Percentiles rank a stretch among this genome's conserved stretches.
Evolutionary conservation across 2,888 invertebrate species (phyloP).

Genomic region (Deilephila porcellus): DNA sequence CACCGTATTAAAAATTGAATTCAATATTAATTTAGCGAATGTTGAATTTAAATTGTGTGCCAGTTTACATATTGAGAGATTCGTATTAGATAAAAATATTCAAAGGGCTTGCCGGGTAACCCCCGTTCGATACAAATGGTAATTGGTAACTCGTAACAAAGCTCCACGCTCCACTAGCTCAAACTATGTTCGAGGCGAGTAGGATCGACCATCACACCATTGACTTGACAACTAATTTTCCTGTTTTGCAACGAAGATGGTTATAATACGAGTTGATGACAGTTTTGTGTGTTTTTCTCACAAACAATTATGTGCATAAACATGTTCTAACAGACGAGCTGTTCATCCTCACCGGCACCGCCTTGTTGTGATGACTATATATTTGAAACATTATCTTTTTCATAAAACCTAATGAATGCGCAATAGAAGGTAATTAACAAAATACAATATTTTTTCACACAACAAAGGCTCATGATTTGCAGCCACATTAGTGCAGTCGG

Average conservation of each 20-base stretch:
- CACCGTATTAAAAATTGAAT: background rate
- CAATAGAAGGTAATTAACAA: conserved; percentile 45
- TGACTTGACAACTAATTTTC: conserved; percentile 3
- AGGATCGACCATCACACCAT: conserved; percentile 26
- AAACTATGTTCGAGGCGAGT: conserved; percentile 15
- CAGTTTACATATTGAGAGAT: background rate
- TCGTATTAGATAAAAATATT: background rate
- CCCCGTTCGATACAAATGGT: too few species aligned
- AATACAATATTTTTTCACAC: conserved; percentile 55
- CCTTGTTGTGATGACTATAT: background rate
- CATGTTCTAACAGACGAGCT: background rate
- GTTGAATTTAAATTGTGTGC: background rate
- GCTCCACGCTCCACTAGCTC: conserved; percentile 38
- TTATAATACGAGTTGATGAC: background rate
- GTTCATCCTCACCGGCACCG: too few species aligned
- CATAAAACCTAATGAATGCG: conserved; percentile 36
- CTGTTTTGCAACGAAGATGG: background rate
- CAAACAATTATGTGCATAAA: background rate
- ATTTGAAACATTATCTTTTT: background rate
- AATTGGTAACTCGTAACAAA: conserved; percentile 18
- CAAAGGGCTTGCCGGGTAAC: background rate
- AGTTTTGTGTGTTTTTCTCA: background rate
- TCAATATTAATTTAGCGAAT: background rate
- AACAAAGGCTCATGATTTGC: conserved; percentile 41
- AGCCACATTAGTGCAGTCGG: conserved; percentile 51